Conservation (phyloP, 1,140 invertebrate species). For the Drosophila erecta region DNA sequence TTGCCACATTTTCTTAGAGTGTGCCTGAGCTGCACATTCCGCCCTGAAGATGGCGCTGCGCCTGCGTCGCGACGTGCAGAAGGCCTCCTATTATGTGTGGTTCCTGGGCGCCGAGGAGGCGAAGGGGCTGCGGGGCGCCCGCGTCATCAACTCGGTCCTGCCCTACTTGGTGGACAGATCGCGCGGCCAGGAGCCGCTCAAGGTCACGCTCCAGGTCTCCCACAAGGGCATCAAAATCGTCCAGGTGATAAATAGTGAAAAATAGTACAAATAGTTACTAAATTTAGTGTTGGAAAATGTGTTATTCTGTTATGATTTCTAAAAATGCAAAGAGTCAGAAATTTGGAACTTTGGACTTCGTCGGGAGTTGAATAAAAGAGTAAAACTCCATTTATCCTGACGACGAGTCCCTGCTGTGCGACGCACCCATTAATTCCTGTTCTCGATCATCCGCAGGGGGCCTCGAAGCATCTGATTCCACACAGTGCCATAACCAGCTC, state of each 20-base stretch:
- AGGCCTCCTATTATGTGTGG: conserved; percentile 99
- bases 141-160: conserved; percentile 93
- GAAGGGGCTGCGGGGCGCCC: conserved; percentile 92
- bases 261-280: no score
- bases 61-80: conserved; percentile 94
- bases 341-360: background rate
- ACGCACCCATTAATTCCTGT: background rate
- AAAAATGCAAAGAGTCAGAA: background rate
- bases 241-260: conserved; percentile 86
- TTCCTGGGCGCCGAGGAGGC: conserved; percentile 98
- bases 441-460: conserved; percentile 84
- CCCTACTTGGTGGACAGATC: conserved; percentile 93
- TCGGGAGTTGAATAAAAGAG: no score
- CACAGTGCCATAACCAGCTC: conserved; percentile 95
- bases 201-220: conserved; percentile 95
- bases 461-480: conserved; percentile 97
- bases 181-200: conserved; percentile 94
- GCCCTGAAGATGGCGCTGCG: conserved; percentile 87
- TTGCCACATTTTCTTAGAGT: conserved; percentile 26
- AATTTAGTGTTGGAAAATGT: no score
- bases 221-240: conserved; percentile 97
- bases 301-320: background rate
- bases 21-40: conserved; percentile 19
- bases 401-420: background rate
- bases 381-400: background rate